A percentile compares a stretch with the other conserved stretches of the same genome.
phyloP scores from a whole-genome alignment of 2,113 vertebrate species.

The Triplophysa dalaica region DNA sequence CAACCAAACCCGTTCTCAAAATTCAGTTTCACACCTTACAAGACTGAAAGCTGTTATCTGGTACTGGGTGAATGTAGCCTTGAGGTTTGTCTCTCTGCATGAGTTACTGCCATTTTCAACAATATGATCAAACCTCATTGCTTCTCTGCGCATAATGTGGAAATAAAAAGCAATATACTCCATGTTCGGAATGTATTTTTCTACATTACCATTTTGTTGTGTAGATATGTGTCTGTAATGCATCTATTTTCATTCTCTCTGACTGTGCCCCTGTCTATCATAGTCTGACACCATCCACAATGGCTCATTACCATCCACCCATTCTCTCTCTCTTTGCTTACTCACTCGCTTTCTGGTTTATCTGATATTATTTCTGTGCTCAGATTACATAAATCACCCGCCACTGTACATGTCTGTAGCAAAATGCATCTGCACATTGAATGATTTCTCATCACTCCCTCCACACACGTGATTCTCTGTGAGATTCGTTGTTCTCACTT shows the following conservation, averaged over 20 bases:
- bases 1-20: too few relatives aligned
- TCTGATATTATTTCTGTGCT: constrained; percentile 33
- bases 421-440: neutral
- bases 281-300: neutral
- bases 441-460: constrained; percentile 5
- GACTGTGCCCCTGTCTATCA: neutral
- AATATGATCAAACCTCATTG: neutral
- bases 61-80: too few relatives aligned
- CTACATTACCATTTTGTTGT: constrained; percentile 5
- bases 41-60: too few relatives aligned
- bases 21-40: too few relatives aligned
- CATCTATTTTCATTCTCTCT: constrained; percentile 18
- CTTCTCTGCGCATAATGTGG: neutral
- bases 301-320: constrained; percentile 9
- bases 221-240: constrained; percentile 11
- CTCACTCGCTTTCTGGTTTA: constrained; percentile 30
- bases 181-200: neutral
- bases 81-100: neutral
- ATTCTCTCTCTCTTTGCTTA: constrained; percentile 42
- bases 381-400: constrained; percentile 37
- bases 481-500: too few relatives aligned
- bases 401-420: constrained; percentile 41
- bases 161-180: neutral
- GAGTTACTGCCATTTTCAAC: neutral
- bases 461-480: neutral